Conservation (phyloP, 2,888 invertebrate species). For the Argyresthia albistria region DNA sequence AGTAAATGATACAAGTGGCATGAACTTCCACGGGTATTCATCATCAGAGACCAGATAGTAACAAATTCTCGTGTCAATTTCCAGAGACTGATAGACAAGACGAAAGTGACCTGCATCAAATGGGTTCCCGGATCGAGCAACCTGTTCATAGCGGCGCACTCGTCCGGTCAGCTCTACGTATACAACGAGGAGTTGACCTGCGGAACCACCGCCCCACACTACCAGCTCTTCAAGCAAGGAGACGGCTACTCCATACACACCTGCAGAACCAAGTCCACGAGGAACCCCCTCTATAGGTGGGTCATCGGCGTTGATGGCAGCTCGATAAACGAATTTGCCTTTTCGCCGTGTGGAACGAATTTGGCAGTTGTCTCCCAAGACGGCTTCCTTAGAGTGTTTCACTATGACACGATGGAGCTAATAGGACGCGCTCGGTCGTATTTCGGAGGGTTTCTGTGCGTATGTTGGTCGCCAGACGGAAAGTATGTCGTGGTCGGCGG, state of each 20-base stretch:
- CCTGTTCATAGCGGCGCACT: conserved; percentile 94
- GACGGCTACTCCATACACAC: conserved; percentile 95
- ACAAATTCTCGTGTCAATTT: conserved; percentile 27
- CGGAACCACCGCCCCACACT: conserved; percentile 91
- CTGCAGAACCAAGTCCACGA: conserved; percentile 95
- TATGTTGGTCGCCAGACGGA: conserved; percentile 98
- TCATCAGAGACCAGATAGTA: no score
- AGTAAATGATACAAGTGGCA: no score
- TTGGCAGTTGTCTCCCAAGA: conserved; percentile 95
- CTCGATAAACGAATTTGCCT: conserved; percentile 96
- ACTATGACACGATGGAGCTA: conserved; percentile 97
- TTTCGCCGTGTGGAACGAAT: conserved; percentile 94
- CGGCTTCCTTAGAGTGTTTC: conserved; percentile 95
- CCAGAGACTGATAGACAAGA: conserved; percentile 93
- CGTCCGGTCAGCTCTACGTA: conserved; percentile 96
- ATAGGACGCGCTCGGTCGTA: conserved; percentile 95
- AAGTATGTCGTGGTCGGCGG: conserved; percentile 97
- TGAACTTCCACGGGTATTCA: no score
- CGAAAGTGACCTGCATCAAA: conserved; percentile 94
- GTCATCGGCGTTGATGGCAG: conserved; percentile 85
- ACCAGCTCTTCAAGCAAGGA: conserved; percentile 95
- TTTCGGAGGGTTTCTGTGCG: conserved; percentile 97
- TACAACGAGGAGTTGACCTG: conserved; percentile 97
- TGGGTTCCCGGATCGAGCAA: conserved; percentile 98
- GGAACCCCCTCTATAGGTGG: conserved; percentile 92